These are phyloP conservation scores for Zapornia atra DNA, from an alignment of 2,113 vertebrate species.

Conservation along the genomic window DNA sequence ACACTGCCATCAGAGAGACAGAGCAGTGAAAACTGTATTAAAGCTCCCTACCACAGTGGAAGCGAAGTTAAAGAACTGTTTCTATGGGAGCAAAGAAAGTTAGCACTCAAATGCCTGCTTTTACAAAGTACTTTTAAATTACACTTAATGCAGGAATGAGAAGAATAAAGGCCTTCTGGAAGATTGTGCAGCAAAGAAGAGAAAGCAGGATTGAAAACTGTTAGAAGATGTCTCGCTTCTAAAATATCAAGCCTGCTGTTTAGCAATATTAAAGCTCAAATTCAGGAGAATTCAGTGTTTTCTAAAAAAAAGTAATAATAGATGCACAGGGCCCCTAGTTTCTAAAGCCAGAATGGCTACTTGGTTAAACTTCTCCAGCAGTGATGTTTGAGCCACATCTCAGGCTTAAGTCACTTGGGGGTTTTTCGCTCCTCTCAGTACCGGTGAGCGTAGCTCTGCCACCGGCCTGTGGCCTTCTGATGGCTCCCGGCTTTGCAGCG, in stretches of 20 bases:
- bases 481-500: not conserved
- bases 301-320: not conserved
- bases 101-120: not conserved
- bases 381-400: not conserved
- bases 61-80: conserved; percentile 61
- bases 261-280: conserved; percentile 82
- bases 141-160: conserved; percentile 56
- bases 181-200: conserved; percentile 73
- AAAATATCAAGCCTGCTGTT: conserved; percentile 80
- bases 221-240: conserved; percentile 26
- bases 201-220: conserved; percentile 80
- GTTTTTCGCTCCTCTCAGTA: not conserved
- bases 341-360: not conserved
- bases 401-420: not conserved
- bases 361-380: not conserved
- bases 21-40: conserved; percentile 11
- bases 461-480: not conserved
- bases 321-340: not conserved
- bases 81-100: not conserved
- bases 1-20: not conserved
- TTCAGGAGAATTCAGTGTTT: conserved; percentile 54
- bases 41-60: conserved; percentile 38
- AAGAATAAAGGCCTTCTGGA: conserved; percentile 75
- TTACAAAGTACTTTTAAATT: conserved; percentile 23
- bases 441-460: not conserved